Evolutionary conservation across 2,888 invertebrate genomes (phyloP).

Genomic region (Xestia xanthographa): DNA sequence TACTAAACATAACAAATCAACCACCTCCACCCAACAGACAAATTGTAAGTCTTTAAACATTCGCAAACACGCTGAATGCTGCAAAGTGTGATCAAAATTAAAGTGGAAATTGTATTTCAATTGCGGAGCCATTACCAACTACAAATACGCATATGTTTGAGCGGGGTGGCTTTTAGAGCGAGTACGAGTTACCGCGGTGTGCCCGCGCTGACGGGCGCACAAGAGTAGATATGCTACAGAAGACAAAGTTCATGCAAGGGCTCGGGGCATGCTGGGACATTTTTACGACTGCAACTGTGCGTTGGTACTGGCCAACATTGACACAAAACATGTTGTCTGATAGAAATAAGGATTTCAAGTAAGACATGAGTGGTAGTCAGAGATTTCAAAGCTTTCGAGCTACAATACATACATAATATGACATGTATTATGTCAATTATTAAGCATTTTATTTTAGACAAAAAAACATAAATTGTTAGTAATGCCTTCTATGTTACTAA

Average conservation of each 20-base stretch:
- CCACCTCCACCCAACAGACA: not conserved
- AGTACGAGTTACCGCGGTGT: slow-evolving; percentile 23
- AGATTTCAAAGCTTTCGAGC: no score
- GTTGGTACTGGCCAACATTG: not conserved
- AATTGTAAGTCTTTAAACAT: slow-evolving; percentile 12
- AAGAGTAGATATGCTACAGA: slow-evolving; percentile 26
- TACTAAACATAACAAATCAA: not conserved
- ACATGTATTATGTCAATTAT: no score
- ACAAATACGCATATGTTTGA: slow-evolving; percentile 64
- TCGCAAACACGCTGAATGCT: slow-evolving; percentile 25
- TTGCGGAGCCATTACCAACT: slow-evolving; percentile 63
- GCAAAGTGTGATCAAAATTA: slow-evolving; percentile 55
- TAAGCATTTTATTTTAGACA: no score
- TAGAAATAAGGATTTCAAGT: not conserved
- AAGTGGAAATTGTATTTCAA: slow-evolving; percentile 67
- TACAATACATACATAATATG: no score
- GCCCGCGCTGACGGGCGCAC: not conserved
- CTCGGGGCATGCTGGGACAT: not conserved
- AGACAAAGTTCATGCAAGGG: not conserved
- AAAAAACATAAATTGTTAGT: no score
- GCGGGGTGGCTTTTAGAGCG: slow-evolving; percentile 56
- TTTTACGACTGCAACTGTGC: not conserved
- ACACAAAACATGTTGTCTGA: not conserved
- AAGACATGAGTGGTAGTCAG: no score
- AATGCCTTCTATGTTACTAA: no score